Evolutionary conservation across 1,140 invertebrate species (phyloP), one percentile per base, ranked within the genome.

Genomic region (Drosophila kurseongensis): DNA sequence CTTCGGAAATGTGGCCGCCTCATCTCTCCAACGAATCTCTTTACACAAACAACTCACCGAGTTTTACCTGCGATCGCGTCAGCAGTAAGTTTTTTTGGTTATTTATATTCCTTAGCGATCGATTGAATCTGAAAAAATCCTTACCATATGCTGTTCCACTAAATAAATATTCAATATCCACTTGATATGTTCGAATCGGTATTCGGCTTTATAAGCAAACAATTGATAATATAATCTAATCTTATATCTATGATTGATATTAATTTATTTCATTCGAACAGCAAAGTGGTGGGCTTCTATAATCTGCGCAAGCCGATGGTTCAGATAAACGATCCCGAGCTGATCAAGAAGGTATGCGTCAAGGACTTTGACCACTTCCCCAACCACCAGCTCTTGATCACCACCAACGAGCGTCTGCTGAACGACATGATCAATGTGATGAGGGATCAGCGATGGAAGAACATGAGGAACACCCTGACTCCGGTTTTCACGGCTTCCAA

Each of bases 341-440:
- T 95, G 4, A 94, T 95, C 3, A 95, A 94, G 66, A 86, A 92
- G 40, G 92, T 96, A 4, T 91, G 93, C 0, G 92, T 96, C 0
- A 95, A 95, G 78, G 94, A 95, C 58, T 96, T 96, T 71, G 94
- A 96, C 4, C 79, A 94, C 76, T 96, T 96, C 63, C 82, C 93
- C 0, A 93, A 96, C 68, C 94, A 95, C 57, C 85, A 91, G 10
- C 62, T 72, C 0, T 92, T 94, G 40, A 78, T 94, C 4, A 77
- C 89, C 12, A 91, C 92, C 14, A 90, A 94, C 1, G 94, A 95
- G 57, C 93, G 94, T 0, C 55, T 95, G 0, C 91, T 95, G 48
- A 93, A 92, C 18, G 92, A 92, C 8, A 94, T 93, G 76, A 59
- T 95, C 6, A 92, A 94, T 40, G 75, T 93, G 4, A 92, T 95